phyloP scores from a whole-genome alignment of 2,888 invertebrate genomes.

The Escarpia spicata region DNA sequence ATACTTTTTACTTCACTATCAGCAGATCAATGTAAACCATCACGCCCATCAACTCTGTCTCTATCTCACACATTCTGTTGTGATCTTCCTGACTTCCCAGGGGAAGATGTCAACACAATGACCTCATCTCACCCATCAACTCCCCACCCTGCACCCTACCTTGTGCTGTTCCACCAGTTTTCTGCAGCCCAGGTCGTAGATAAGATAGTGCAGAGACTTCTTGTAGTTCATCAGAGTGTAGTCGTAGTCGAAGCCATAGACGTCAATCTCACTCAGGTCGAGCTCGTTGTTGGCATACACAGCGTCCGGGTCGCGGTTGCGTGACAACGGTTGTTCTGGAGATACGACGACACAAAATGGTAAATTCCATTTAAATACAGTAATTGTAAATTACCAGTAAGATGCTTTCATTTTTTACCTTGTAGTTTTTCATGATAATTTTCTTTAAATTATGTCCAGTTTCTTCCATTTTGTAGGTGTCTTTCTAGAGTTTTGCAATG shows the following conservation, averaged over 20 bases:
- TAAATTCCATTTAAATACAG: not conserved
- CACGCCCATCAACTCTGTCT: not conserved
- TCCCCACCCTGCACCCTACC: conserved; percentile 69
- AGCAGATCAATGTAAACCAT: no score
- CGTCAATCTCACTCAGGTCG: conserved; percentile 87
- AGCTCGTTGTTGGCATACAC: conserved; percentile 97
- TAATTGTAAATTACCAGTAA: no score
- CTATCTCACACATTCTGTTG: not conserved
- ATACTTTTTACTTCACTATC: no score
- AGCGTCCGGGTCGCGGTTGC: conserved; percentile 74
- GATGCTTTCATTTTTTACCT: no score
- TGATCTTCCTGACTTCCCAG: not conserved
- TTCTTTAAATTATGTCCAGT: no score
- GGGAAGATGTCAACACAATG: no score
- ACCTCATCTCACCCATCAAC: not conserved
- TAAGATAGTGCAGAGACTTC: conserved; percentile 84
- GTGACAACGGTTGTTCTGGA: conserved; percentile 42
- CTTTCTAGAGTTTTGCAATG: no score
- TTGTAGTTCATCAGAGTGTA: conserved; percentile 97
- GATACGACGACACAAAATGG: not conserved
- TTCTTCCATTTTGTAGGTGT: no score
- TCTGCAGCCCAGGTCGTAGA: conserved; percentile 90
- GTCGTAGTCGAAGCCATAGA: conserved; percentile 97
- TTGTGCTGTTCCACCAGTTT: conserved; percentile 87
- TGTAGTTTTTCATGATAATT: not conserved